A percentile compares a stretch with the other conserved stretches of the same genome.
These are phyloP conservation scores for Noctua janthina DNA, from an alignment of 2,888 invertebrate species.

Conservation along the genomic window DNA sequence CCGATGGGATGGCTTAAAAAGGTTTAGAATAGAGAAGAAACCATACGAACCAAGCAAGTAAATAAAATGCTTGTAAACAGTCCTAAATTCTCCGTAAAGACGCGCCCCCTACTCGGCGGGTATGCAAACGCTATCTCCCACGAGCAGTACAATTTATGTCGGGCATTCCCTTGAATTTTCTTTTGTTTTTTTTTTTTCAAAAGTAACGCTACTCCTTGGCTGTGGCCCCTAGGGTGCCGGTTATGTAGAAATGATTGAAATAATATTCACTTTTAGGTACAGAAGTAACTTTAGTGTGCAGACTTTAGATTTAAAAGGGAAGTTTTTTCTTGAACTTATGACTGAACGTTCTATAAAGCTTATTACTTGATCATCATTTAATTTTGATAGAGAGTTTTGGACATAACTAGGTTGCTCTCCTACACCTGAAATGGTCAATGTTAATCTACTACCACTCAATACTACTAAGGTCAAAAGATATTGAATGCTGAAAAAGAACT, in stretches of 20 bases:
- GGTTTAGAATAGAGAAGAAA: background rate
- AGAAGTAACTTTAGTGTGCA: conserved; percentile 8
- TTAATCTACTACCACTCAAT: background rate
- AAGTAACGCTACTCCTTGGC: conserved; percentile 78
- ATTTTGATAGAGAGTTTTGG: background rate
- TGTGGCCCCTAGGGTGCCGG: conserved; percentile 68
- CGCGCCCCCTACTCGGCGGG: conserved; percentile 77
- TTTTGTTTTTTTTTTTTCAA: conserved; percentile 84
- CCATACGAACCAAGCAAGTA: background rate
- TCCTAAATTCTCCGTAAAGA: conserved; percentile 22
- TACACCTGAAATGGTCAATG: background rate
- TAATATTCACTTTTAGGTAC: conserved; percentile 54
- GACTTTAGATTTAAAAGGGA: conserved; percentile 10
- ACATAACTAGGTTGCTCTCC: background rate
- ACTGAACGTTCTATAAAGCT: background rate
- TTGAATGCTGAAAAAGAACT: background rate
- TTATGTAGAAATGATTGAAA: conserved; percentile 64
- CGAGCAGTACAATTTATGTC: conserved; percentile 88
- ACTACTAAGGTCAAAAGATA: background rate
- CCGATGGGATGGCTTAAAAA: background rate
- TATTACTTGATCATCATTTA: background rate
- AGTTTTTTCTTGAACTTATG: background rate
- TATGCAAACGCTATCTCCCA: conserved; percentile 88
- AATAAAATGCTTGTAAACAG: background rate
- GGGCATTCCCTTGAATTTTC: conserved; percentile 87